Percentiles rank a stretch among this genome's conserved stretches.
These are phyloP conservation scores for Diadromus collaris DNA, from an alignment of 2,888 invertebrate species.

Conservation along the genomic window DNA sequence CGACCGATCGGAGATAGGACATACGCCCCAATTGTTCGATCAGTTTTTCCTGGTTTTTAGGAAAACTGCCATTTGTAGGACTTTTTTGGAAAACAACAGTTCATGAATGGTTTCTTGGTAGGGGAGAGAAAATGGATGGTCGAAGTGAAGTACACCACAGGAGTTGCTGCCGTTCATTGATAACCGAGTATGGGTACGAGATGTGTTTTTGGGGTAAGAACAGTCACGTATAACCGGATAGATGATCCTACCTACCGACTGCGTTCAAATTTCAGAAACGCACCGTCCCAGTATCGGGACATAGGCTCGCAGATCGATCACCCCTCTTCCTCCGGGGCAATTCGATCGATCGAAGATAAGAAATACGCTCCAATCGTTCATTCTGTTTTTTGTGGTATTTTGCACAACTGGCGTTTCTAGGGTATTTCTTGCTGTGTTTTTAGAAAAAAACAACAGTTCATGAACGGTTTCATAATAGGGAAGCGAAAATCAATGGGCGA, in stretches of 20 bases:
- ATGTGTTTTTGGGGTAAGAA: conserved; percentile 75
- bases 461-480: conserved; percentile 42
- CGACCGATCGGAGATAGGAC: not conserved
- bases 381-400: not conserved
- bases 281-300: conserved; percentile 19
- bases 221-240: conserved; percentile 75
- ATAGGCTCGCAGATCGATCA: conserved; percentile 50
- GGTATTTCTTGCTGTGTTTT: no score
- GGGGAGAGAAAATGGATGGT: conserved; percentile 23
- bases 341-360: not conserved
- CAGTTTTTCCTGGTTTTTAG: no score
- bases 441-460: not conserved
- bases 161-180: conserved; percentile 71
- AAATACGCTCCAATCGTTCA: no score
- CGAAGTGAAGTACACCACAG: conserved; percentile 38
- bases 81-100: conserved; percentile 20
- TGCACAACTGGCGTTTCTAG: not conserved
- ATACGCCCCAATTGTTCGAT: no score
- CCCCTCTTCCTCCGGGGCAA: conserved; percentile 1
- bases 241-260: no score
- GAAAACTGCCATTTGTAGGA: no score
- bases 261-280: conserved; percentile 1
- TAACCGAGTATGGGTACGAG: conserved; percentile 69
- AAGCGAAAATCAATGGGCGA: conserved; percentile 22
- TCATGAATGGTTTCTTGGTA: conserved; percentile 40